Base-by-base conservation (phyloP, 2,113 vertebrate species). In the Procavia capensis region DNA sequence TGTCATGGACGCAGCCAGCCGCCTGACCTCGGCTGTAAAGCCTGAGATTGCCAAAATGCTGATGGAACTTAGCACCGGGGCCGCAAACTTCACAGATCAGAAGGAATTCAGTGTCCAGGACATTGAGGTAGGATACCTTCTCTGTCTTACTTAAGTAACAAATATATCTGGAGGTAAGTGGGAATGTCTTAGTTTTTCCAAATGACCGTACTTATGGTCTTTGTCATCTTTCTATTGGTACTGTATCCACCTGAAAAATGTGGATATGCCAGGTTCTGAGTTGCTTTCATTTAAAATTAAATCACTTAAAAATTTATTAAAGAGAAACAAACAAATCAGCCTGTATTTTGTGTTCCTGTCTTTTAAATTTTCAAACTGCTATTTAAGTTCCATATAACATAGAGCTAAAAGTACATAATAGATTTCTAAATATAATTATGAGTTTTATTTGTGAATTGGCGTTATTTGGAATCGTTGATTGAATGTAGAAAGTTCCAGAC, bases 1-100 rank as follows among this genome's bases (percentile, higher is more conserved):
- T 88, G 99, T 99, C 99, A 99, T 99, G 99, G 99, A 99, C 98
- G 99, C 99, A 82, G 99, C 99, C 66, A 99, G 99, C 96, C 99
- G 99, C 96, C 99, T 99, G 97, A 99, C 99, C 92, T 99, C 99
- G 94, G 99, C 99, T 99, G 99, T 99, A 99, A 99, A 99, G 98
- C 99, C 99, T 1, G 99, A 99, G 98, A 99, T 99, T 36, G 99
- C 99, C 98, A 99, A 99, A 99, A 99, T 99, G 99, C 99, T 99
- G 97, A 99, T 99, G 99, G 99, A 99, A 94, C 99, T 99, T 95
- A 99, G 99, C 66, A 99, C 99, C 0, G 99, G 99, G 85, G 99
- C 99, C 2, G 99, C 99, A 25, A 99, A 99, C 98, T 99, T 99
- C 93, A 99, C 99, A 98, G 99, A 99, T 98, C 99, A 99, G 98